These are phyloP conservation scores for Palythoa grandis DNA, from an alignment of 92 coral and sea anemone genomes.

Conservation along the genomic window DNA sequence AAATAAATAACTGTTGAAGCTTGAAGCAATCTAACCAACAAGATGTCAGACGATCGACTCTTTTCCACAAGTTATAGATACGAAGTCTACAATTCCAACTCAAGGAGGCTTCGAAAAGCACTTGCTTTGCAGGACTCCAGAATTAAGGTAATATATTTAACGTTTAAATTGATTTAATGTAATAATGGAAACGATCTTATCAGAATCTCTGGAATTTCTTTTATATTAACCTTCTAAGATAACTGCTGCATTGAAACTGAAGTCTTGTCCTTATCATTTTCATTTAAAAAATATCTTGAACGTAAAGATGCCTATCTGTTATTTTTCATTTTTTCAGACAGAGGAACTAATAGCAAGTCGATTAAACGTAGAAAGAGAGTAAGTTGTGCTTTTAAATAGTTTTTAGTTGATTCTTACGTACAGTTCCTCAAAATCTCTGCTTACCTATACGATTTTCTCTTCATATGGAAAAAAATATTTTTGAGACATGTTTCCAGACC, in stretches of 20 bases:
- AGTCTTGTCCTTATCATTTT: neutral
- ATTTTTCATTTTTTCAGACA: conserved; percentile 12
- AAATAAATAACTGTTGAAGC: neutral
- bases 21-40: neutral
- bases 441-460: neutral
- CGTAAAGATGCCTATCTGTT: neutral
- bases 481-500: too few relatives aligned
- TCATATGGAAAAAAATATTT: neutral
- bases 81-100: conserved; percentile 64
- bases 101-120: conserved; percentile 63
- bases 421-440: neutral
- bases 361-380: conserved; percentile 26
- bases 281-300: neutral
- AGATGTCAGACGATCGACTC: conserved; percentile 70
- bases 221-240: too few relatives aligned
- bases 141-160: conserved; percentile 64
- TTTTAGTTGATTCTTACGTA: neutral
- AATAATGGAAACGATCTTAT: neutral
- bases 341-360: conserved; percentile 39
- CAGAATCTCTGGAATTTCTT: neutral
- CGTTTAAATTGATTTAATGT: neutral
- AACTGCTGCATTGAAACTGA: neutral
- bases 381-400: neutral
- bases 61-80: conserved; percentile 71
- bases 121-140: conserved; percentile 64